A percentile compares a stretch with the other conserved stretches of the same genome.
Evolutionary conservation across 1,140 invertebrate species (phyloP).

Genomic region (Ridgeia piscesae): DNA sequence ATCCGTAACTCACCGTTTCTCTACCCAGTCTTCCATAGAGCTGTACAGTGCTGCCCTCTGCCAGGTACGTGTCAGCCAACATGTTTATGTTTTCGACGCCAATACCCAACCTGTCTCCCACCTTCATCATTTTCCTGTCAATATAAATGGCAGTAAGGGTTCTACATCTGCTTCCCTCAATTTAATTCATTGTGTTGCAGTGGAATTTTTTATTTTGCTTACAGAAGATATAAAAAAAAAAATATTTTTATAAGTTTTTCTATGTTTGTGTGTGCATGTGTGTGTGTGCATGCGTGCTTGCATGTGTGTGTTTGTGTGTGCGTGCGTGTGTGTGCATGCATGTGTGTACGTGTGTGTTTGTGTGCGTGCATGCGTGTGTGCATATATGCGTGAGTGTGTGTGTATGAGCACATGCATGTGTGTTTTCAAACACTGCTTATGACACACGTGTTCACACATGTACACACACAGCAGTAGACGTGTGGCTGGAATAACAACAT

Average conservation of each 20-base stretch:
- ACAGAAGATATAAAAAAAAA: too few relatives aligned
- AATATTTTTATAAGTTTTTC: too few relatives aligned
- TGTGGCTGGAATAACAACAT: too few relatives aligned
- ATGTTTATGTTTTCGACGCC: not conserved
- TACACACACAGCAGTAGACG: too few relatives aligned
- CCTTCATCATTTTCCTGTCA: not conserved
- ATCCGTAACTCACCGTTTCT: not conserved
- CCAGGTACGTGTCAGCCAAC: not conserved
- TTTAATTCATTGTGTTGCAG: not conserved
- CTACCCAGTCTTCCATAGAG: not conserved
- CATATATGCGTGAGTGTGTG: not conserved
- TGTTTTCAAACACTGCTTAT: not conserved
- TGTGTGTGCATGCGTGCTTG: too few relatives aligned
- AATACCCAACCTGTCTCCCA: not conserved
- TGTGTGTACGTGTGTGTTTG: too few relatives aligned
- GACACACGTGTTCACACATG: too few relatives aligned
- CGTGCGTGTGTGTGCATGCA: too few relatives aligned
- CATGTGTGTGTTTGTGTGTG: too few relatives aligned
- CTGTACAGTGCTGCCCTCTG: not conserved
- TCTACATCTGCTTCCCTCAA: not conserved
- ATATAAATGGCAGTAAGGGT: not conserved
- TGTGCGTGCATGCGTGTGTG: not conserved
- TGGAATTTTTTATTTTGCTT: not conserved
- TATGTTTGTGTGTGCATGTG: too few relatives aligned
- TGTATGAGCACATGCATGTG: not conserved